phyloP scores from a whole-genome alignment of 2,888 invertebrate genomes.

The Reticulitermes lucifugus region DNA sequence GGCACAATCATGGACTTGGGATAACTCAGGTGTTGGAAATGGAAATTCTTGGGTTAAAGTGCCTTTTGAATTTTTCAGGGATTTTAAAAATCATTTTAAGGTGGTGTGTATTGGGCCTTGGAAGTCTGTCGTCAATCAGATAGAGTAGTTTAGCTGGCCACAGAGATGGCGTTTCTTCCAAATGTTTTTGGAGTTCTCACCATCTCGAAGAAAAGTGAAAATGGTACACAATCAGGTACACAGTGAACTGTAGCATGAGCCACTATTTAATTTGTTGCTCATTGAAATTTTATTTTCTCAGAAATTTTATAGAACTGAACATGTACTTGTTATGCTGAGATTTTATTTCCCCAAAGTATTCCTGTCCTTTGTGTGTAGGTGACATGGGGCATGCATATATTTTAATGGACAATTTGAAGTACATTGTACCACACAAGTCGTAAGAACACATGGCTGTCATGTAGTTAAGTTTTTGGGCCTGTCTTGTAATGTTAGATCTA shows the following conservation, averaged over 20 bases:
- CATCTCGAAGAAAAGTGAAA: neutral
- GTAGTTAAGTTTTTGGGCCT: neutral
- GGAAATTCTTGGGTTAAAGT: conserved; percentile 24
- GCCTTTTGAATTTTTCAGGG: conserved; percentile 34
- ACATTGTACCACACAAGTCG: neutral
- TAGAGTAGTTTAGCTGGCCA: neutral
- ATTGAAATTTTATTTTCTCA: conserved; percentile 20
- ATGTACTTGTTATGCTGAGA: neutral
- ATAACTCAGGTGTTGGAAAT: neutral
- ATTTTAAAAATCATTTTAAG: conserved; percentile 27
- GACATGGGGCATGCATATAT: neutral
- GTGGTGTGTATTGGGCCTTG: neutral
- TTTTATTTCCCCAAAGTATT: conserved; percentile 12
- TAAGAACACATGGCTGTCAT: conserved; percentile 4
- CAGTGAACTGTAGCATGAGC: conserved; percentile 25
- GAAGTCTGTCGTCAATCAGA: neutral
- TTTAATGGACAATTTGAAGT: conserved; percentile 3
- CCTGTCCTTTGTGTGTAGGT: neutral
- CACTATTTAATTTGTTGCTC: neutral
- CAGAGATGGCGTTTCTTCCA: too few relatives aligned
- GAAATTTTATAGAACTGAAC: neutral
- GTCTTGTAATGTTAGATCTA: neutral
- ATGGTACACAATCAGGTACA: conserved; percentile 25
- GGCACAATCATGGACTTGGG: neutral
- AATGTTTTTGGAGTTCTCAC: too few relatives aligned